Base-by-base conservation (phyloP, 2,113 vertebrate genomes). In the Eudyptes chrysolophus region DNA sequence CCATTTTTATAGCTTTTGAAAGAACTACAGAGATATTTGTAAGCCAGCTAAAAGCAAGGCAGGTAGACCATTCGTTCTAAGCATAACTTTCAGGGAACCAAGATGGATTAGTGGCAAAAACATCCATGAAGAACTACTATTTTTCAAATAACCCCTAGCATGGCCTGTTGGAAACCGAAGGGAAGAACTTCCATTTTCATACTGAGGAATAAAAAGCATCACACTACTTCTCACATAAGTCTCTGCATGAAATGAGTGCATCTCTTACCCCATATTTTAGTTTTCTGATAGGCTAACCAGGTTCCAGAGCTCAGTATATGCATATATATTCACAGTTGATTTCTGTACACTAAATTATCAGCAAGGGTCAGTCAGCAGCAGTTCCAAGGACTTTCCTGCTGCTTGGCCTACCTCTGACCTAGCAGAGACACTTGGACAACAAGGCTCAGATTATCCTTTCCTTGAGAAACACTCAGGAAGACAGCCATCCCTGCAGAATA, bases 81-180 rank as follows among this genome's bases (percentile, higher is more conserved):
- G 51, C 91, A 68, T 14, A 44, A 55, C 48, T 78, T 79, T n/a
- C 44, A 62, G 36, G 34, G 34, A 89, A 74, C 17, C 18, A 44
- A 66, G 38, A 30, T 2, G 14, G 16, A 88, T 57, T 48, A 86
- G 18, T 19, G 42, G 46, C 17, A 48, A 75, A 89, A 84, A 61
- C 0, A 1, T 26, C 44, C n/a, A 89, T 9, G 19, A 76, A 66
- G 0, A 48, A 57, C 7, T 8, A 66, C 16, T 54, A 4, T 44
- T 65, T 83, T 62, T 74, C 72, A 62, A 57, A 76, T 21, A 49
- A 65, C 7, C 15, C 24, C 25, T 60, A 51, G 25, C 29, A 48
- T 4, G 12, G 42, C 30, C 57, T 54, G 21, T 32, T 34, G 27
- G 58, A 71, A 84, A 57, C 32, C 9, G 15, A 64, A 42, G 16